Conservation (phyloP, 1,140 invertebrate species). For the Drosophila hydei region DNA sequence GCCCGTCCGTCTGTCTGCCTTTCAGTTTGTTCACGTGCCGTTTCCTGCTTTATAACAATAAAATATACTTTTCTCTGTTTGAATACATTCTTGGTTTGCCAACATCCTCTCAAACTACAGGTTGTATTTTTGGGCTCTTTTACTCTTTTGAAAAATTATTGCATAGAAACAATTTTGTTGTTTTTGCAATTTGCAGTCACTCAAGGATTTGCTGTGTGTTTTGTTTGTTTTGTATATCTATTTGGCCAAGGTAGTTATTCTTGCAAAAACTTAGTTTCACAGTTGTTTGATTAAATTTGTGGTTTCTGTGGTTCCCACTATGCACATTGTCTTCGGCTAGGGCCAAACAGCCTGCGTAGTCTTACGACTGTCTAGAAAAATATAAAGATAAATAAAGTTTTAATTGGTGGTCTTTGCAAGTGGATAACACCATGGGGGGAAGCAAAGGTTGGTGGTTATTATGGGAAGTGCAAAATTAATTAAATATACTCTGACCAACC, state of each 20-base stretch:
- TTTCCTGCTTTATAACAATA: slow-evolving; percentile 66
- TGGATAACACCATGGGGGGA: background rate
- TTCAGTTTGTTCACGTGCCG: slow-evolving; percentile 38
- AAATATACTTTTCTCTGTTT: slow-evolving; percentile 57
- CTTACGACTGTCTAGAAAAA: slow-evolving; percentile 17
- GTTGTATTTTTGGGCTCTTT: background rate
- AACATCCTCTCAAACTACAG: slow-evolving; percentile 26
- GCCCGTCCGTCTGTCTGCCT: slow-evolving; percentile 4
- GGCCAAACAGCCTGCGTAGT: slow-evolving; percentile 30
- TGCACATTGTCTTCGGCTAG: background rate
- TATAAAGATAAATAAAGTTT: slow-evolving; percentile 63
- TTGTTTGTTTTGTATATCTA: slow-evolving; percentile 18
- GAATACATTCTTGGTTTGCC: slow-evolving; percentile 34
- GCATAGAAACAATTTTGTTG: slow-evolving; percentile 63
- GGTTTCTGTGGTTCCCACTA: slow-evolving; percentile 23
- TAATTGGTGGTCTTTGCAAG: slow-evolving; percentile 60
- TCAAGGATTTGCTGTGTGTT: slow-evolving; percentile 45
- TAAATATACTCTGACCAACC: slow-evolving; percentile 15
- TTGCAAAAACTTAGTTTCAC: slow-evolving; percentile 30
- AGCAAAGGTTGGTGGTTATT: slow-evolving; percentile 29
- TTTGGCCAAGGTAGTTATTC: slow-evolving; percentile 24
- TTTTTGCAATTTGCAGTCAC: slow-evolving; percentile 45
- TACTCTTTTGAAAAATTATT: slow-evolving; percentile 59
- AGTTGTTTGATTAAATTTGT: slow-evolving; percentile 72
- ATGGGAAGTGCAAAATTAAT: slow-evolving; percentile 52